Conservation (phyloP, 2,113 vertebrate genomes). For the Phaethon lepturus region DNA sequence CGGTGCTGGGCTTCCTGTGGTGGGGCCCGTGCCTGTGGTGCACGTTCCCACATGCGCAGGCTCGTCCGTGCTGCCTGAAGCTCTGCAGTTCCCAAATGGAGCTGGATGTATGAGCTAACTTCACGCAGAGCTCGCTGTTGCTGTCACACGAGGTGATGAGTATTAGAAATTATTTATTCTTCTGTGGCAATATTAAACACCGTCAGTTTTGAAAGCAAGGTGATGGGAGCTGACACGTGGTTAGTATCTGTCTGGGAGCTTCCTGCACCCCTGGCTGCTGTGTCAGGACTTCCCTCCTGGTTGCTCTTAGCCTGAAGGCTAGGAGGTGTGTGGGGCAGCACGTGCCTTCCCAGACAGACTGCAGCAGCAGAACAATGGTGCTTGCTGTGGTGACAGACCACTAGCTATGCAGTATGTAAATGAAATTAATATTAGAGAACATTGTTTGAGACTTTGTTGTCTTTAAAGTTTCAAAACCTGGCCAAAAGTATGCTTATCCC, state of each 20-base stretch:
- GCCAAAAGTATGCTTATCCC: background rate
- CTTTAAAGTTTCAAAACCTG: background rate
- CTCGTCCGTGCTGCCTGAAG: accelerated
- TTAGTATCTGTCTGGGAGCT: background rate
- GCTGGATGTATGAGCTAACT: background rate
- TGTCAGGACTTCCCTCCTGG: background rate
- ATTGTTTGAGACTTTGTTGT: background rate
- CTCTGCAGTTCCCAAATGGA: background rate
- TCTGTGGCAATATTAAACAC: accelerated
- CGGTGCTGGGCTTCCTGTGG: accelerated
- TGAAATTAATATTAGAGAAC: background rate
- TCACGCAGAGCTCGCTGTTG: accelerated
- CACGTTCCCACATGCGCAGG: accelerated
- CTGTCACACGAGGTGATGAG: background rate
- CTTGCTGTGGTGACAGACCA: background rate
- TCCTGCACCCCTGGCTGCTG: background rate
- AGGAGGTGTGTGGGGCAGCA: background rate
- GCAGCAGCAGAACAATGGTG: background rate
- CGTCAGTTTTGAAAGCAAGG: background rate
- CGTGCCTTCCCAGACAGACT: background rate
- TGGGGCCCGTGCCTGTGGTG: background rate
- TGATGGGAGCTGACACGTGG: background rate
- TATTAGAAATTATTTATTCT: background rate
- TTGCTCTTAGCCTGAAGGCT: background rate
- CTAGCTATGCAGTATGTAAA: background rate